Base-by-base conservation (phyloP, 2,113 vertebrate genomes). In the Tetrao urogallus region DNA sequence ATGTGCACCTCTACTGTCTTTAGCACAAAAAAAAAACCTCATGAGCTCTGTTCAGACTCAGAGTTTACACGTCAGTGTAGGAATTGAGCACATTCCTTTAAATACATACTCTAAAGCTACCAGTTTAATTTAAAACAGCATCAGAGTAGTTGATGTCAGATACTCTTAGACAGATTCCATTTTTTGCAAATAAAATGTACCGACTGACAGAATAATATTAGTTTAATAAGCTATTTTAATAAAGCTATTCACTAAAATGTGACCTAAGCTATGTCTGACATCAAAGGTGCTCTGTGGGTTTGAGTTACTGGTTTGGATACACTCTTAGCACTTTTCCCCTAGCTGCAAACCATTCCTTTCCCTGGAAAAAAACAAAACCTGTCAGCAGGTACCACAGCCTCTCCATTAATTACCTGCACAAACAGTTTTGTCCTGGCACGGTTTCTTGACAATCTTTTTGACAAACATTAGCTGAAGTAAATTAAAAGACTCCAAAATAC, bases 191-290 rank as follows among this genome's bases (percentile, higher is more conserved):
- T 95, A 88, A 96, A 96, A 92, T 47, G 71, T 92, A 93, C 63
- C 75, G 82, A 92, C 87, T 94, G 91, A 94, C 84, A 94, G 94
- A 93, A 89, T 94, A 96, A 94, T 96, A 96, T 95, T 95, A 96
- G 87, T 88, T 94, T 94, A 96, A 95, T 91, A 92, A 94, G 93
- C 82, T 86, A 93, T 91, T 85, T 96, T 94, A 94, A 95, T 96
- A 88, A 96, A 94, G 67, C 78, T 93, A 74, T 95, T 96, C 94
- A 95, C 93, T 93, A 88, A 95, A 94, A 82, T 85, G 71, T 91
- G 92, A 94, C 89, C 92, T 94, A 92, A 96, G 76, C 78, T 92
- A 43, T 40, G 78, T 73, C 84, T 82, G 67, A 84, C 86, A 96
- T 93, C 95, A 96, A 93, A 94, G 87, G 74, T 93, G 36, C 60